Evolutionary conservation across 2,113 vertebrate genomes (phyloP).

Genomic region (Acanthisitta chloris): DNA sequence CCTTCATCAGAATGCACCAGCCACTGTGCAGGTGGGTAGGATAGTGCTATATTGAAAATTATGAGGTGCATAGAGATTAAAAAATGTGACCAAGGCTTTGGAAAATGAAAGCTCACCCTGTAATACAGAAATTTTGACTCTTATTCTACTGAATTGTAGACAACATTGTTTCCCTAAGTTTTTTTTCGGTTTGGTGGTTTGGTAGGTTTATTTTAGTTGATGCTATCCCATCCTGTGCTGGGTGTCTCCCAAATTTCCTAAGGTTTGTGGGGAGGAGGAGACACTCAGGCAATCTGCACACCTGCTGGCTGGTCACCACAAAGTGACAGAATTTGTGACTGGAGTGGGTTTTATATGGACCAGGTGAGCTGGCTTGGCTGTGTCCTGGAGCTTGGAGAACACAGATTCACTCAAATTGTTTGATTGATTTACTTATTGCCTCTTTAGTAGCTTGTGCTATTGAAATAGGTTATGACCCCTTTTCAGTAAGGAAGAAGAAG

Average conservation of each 20-base stretch:
- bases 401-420: background rate
- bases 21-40: background rate
- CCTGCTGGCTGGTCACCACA: background rate
- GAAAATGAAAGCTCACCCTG: background rate
- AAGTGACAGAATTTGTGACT: background rate
- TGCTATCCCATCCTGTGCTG: accelerated
- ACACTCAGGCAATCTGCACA: background rate
- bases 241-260: background rate
- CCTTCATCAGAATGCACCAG: background rate
- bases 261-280: background rate
- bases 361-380: background rate
- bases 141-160: background rate
- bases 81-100: background rate
- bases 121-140: background rate
- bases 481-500: background rate
- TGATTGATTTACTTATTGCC: background rate
- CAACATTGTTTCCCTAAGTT: background rate
- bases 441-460: background rate
- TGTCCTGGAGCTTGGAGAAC: background rate
- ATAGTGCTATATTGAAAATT: background rate
- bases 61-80: background rate
- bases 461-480: background rate
- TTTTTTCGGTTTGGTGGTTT: background rate
- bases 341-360: background rate
- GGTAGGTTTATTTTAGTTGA: background rate